Conservation (phyloP, 53 echinoderm and acorn worm genomes). For the Luidia sarsii region DNA sequence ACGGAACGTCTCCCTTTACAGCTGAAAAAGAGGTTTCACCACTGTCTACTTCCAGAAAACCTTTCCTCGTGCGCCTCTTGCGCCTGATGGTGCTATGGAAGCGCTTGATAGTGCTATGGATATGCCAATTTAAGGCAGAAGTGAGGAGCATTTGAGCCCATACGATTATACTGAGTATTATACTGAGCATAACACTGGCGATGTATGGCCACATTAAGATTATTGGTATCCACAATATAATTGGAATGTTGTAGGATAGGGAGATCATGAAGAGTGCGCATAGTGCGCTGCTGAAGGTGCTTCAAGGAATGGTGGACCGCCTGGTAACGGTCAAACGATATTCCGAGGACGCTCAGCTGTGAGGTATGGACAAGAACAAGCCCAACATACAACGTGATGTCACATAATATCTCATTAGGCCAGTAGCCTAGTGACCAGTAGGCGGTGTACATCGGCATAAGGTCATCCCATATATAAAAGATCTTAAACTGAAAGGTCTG, state of each 20-base stretch:
- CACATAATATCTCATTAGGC: slow-evolving; percentile 46
- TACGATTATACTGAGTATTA: slow-evolving; percentile 23
- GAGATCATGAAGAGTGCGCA: slow-evolving; percentile 54
- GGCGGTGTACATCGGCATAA: slow-evolving; percentile 64
- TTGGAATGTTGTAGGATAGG: slow-evolving; percentile 54
- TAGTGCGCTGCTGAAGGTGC: slow-evolving; percentile 50
- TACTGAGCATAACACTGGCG: slow-evolving; percentile 62
- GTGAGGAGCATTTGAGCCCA: slow-evolving; percentile 55
- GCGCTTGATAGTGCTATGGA: too few relatives aligned
- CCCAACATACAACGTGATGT: slow-evolving; percentile 34
- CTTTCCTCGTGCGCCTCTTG: neutral
- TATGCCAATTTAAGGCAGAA: slow-evolving; percentile 44
- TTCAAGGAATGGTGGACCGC: slow-evolving; percentile 54
- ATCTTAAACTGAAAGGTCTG: slow-evolving; percentile 51
- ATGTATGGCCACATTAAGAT: slow-evolving; percentile 61
- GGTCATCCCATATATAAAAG: slow-evolving; percentile 12
- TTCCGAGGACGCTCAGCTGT: slow-evolving; percentile 22
- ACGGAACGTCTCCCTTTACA: too few relatives aligned
- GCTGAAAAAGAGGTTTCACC: too few relatives aligned
- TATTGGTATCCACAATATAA: slow-evolving; percentile 57
- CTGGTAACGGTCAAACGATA: slow-evolving; percentile 62
- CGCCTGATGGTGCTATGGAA: slow-evolving; percentile 38
- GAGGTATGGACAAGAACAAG: slow-evolving; percentile 53
- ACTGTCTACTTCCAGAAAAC: neutral
- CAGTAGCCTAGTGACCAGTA: slow-evolving; percentile 51